Conservation (phyloP, 2,797 vertebrate species). For the Erethizon dorsatum region DNA sequence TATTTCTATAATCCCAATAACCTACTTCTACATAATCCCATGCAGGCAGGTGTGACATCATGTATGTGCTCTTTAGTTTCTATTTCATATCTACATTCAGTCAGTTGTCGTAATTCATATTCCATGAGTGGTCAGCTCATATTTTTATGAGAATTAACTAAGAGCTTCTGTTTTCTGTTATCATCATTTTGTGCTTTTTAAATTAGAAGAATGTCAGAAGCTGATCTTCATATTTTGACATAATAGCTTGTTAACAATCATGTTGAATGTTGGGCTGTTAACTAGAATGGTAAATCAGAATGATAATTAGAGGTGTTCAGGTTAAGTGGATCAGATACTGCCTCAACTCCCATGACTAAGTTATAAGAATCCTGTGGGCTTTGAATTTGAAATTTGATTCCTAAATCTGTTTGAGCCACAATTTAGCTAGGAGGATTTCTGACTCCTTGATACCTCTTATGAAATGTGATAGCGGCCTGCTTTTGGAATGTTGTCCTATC, state of each 20-base stretch:
- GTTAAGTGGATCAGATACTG: neutral
- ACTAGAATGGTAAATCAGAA: neutral
- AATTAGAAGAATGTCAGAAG: neutral
- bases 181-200: neutral
- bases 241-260: neutral
- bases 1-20: neutral
- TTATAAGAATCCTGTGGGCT: neutral
- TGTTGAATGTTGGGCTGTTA: neutral
- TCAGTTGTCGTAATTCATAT: neutral
- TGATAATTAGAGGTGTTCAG: neutral
- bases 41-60: neutral
- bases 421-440: conserved; percentile 48
- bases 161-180: neutral
- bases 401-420: neutral
- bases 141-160: neutral
- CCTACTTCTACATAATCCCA: neutral
- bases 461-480: neutral
- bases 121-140: neutral
- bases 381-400: neutral
- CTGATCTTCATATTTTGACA: neutral
- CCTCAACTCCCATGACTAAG: neutral
- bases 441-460: neutral
- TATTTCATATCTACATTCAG: neutral
- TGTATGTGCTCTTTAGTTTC: neutral
- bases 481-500: conserved; percentile 31